A percentile compares a stretch with the other conserved stretches of the same genome.
Evolutionary conservation across 2,888 invertebrate species (phyloP).

Genomic region (Pandemis cinnamomeana): DNA sequence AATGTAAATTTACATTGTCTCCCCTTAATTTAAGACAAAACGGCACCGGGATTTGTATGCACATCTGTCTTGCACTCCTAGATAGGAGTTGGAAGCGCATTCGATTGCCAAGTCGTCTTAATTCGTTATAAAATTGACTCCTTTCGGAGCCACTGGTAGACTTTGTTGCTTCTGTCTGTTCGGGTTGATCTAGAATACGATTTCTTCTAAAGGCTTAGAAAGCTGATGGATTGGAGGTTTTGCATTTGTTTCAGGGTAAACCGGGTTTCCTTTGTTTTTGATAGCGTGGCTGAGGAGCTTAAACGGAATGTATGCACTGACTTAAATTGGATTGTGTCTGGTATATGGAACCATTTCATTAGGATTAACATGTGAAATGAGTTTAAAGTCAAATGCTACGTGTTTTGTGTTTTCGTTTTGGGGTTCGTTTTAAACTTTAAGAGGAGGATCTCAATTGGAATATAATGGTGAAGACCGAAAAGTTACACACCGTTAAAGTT

Average conservation of each 20-base stretch:
- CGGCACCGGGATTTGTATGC: constrained; percentile 34
- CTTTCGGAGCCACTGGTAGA: constrained; percentile 7
- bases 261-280: constrained; percentile 22
- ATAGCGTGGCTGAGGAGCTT: not conserved
- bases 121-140: constrained; percentile 18
- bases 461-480: too few species aligned
- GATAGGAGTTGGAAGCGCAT: not conserved
- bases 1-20: constrained; percentile 41
- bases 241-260: constrained; percentile 22
- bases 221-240: constrained; percentile 8
- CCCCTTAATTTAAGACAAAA: constrained; percentile 35
- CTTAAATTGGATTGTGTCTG: constrained; percentile 1
- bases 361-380: too few species aligned
- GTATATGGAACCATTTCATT: too few species aligned
- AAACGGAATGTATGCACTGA: not conserved
- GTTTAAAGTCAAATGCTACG: too few species aligned
- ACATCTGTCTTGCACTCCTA: constrained; percentile 34
- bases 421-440: too few species aligned
- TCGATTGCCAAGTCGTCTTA: constrained; percentile 18
- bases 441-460: too few species aligned
- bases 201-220: constrained; percentile 15
- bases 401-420: too few species aligned
- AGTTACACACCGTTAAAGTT: too few species aligned
- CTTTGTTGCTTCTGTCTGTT: constrained; percentile 23
- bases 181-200: constrained; percentile 5